A percentile compares a stretch with the other conserved stretches of the same genome.
These are phyloP conservation scores for Berghia stephanieae DNA, from an alignment of 1,140 invertebrate genomes.

Conservation along the genomic window DNA sequence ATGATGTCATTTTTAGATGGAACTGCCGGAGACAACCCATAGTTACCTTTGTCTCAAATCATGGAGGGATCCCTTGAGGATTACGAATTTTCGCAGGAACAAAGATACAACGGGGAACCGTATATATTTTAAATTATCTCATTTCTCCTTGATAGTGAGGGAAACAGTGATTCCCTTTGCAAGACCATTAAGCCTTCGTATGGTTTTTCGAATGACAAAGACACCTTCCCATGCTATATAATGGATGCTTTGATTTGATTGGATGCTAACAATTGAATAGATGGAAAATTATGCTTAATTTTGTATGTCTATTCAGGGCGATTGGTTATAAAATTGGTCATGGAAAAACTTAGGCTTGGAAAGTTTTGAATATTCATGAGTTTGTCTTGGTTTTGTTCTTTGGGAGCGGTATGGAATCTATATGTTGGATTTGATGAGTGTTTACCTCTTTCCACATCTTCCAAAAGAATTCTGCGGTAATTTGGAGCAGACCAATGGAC, in stretches of 20 bases:
- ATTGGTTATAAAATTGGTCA: too few species aligned
- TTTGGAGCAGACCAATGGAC: conserved; percentile 56
- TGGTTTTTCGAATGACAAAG: too few species aligned
- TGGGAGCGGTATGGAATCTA: too few species aligned
- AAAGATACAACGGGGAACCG: conserved; percentile 84
- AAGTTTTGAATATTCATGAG: too few species aligned
- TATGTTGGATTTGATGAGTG: too few species aligned
- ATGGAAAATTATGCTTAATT: neutral
- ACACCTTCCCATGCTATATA: too few species aligned
- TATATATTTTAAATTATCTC: conserved; percentile 23
- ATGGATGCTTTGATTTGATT: too few species aligned
- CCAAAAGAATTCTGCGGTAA: conserved; percentile 54
- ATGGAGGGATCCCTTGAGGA: conserved; percentile 81
- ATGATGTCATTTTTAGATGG: conserved; percentile 82
- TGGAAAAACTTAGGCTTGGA: too few species aligned
- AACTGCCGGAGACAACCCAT: conserved; percentile 86
- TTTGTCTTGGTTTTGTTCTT: too few species aligned
- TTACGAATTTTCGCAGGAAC: conserved; percentile 81
- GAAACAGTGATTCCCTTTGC: too few species aligned
- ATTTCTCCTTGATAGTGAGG: neutral
- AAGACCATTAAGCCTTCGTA: too few species aligned
- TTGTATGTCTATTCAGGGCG: too few species aligned
- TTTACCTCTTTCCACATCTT: conserved; percentile 51
- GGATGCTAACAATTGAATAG: neutral
- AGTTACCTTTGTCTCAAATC: conserved; percentile 76